Evolutionary conservation across 2,797 vertebrate genomes (phyloP), one percentile per base, ranked within the genome.

Genomic region (Poecilia velifera): DNA sequence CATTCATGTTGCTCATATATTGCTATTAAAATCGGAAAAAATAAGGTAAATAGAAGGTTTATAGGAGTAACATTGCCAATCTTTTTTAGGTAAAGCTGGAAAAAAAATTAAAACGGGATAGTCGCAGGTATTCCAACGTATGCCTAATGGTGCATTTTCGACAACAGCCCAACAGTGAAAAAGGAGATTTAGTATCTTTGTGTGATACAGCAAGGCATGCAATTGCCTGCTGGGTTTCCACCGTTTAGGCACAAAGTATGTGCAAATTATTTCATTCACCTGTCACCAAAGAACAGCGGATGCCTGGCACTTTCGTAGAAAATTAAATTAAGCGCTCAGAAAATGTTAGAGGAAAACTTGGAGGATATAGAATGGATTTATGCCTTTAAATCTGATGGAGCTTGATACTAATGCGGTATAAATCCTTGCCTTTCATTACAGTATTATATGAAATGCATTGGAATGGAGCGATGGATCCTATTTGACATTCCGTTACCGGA

Each of bases 371-470:
- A 91, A 95, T 91, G 94, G 94, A 95, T 95, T 94, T 95, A 90
- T 90, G 93, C 93, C 93, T 93, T 90, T 94, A 94, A 95, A 95
- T 95, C 93, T 94, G 94, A 95, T 95, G 94, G 93, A 94, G 94
- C 92, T 94, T 93, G 94, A 94, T 92, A 94, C 94, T 95, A 94
- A 95, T 95, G 91, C 94, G 83, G 93, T 93, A 90, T 95, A 95
- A 95, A 95, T 94, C 94, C 94, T 90, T 80, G 88, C 88, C 91
- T 94, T 93, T 93, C 91, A 93, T 95, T 94, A 94, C 89, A 90
- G 94, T 91, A 93, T 93, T 93, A 94, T 94, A 93, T 92, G 90
- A 92, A 94, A 94, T 91, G 92, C 92, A 93, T 91, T 94, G 93
- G 93, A 93, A 94, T 87, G 93, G 91, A 93, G 93, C 92, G 83